Evolutionary conservation across 2,888 invertebrate genomes (phyloP).

Genomic region (Oxyteleia sp.): DNA sequence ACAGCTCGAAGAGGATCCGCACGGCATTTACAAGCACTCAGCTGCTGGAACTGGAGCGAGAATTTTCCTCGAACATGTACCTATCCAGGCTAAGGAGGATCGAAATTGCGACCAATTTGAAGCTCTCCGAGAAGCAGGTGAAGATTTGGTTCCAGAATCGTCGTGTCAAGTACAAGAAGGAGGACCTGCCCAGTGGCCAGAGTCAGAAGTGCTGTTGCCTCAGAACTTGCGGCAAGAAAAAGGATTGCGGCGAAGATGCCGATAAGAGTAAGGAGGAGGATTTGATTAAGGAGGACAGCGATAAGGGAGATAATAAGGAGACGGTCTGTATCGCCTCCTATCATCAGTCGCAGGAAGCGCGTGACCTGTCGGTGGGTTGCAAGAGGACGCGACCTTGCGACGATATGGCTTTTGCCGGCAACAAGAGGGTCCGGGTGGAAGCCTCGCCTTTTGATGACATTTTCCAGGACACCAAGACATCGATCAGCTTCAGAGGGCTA

Average conservation of each 20-base stretch:
- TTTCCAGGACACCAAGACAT: slow-evolving; percentile 74
- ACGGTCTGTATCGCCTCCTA: slow-evolving; percentile 50
- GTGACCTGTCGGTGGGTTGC: slow-evolving; percentile 77
- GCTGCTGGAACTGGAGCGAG: slow-evolving; percentile 93
- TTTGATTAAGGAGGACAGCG: slow-evolving; percentile 18
- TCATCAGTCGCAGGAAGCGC: slow-evolving; percentile 60
- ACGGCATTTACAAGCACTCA: slow-evolving; percentile 97
- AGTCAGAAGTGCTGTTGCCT: slow-evolving; percentile 88
- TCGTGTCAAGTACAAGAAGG: slow-evolving; percentile 97
- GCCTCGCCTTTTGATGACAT: slow-evolving; percentile 69
- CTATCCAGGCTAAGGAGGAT: slow-evolving; percentile 95
- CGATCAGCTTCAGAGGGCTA: slow-evolving; percentile 75
- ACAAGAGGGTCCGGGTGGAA: slow-evolving; percentile 77
- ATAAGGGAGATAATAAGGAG: slow-evolving; percentile 41
- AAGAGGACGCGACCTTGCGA: slow-evolving; percentile 78
- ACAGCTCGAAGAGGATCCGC: slow-evolving; percentile 95
- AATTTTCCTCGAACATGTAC: slow-evolving; percentile 96
- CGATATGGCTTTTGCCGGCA: slow-evolving; percentile 42
- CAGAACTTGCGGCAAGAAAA: slow-evolving; percentile 87
- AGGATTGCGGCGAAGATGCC: slow-evolving; percentile 77
- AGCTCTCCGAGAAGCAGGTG: slow-evolving; percentile 97
- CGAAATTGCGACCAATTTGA: slow-evolving; percentile 96
- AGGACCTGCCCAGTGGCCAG: slow-evolving; percentile 90
- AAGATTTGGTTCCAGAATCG: slow-evolving; percentile 98
- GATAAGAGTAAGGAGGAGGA: slow-evolving; percentile 74